Percentiles rank a stretch among this genome's conserved stretches.
Conservation (phyloP, 2,797 vertebrate genomes). For the Pteropus rufus region DNA sequence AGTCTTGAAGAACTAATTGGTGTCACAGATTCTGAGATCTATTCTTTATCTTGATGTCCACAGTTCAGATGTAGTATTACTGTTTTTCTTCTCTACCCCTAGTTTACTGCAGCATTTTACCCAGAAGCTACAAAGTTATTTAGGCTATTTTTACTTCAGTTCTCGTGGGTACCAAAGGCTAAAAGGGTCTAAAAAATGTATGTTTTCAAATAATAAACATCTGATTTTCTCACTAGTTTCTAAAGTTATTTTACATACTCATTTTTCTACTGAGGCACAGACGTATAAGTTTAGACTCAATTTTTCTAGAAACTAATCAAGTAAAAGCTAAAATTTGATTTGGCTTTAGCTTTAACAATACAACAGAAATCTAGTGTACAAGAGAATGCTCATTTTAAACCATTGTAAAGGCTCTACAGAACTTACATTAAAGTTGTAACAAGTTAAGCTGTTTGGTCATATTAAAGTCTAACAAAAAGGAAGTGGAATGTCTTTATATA, state of each 20-base stretch:
- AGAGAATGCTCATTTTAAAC: neutral
- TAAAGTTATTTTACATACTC: neutral
- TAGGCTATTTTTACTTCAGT: neutral
- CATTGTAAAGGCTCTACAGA: neutral
- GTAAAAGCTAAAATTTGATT: neutral
- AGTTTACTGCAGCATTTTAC: neutral
- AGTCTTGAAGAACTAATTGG: neutral
- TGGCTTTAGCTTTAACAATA: neutral
- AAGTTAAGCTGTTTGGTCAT: neutral
- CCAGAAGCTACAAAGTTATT: neutral
- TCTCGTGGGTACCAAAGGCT: neutral
- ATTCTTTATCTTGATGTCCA: neutral
- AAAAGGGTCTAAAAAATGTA: neutral
- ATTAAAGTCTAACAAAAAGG: conserved; percentile 35
- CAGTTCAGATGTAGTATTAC: neutral
- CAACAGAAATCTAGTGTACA: neutral
- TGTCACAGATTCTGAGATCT: neutral
- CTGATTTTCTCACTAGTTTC: neutral
- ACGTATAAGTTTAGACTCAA: neutral
- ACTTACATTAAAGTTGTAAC: neutral
- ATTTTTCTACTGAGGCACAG: neutral
- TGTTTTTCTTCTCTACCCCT: neutral
- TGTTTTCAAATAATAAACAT: conserved; percentile 25
- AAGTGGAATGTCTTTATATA: neutral
- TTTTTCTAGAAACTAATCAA: conserved; percentile 29